These are phyloP conservation scores for Silurus asotus DNA, from an alignment of 2,113 vertebrate genomes.

Conservation along the genomic window DNA sequence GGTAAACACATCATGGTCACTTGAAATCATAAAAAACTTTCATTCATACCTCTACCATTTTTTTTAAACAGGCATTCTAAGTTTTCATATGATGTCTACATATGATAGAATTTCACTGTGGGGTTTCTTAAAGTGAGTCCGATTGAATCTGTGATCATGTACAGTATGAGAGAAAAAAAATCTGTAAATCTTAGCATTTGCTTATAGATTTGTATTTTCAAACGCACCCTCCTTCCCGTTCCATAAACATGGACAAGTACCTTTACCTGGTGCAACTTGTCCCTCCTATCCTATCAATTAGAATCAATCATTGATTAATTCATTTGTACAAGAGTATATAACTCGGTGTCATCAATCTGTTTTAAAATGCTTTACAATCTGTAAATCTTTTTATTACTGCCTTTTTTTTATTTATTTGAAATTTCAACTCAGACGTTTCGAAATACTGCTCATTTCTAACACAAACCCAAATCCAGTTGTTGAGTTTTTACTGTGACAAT, in stretches of 20 bases:
- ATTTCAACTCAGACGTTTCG: conserved; percentile 18
- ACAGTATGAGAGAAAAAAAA: no score
- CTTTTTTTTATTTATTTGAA: conserved; percentile 24
- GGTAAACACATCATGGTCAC: conserved; percentile 23
- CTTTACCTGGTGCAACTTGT: background rate
- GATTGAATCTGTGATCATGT: background rate
- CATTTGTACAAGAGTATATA: conserved; percentile 25
- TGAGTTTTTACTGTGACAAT: conserved; percentile 45
- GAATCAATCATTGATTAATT: background rate
- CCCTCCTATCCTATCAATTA: background rate
- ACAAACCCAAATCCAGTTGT: conserved; percentile 20
- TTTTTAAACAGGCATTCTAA: background rate
- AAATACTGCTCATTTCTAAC: conserved; percentile 21
- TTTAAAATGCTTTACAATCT: conserved; percentile 37
- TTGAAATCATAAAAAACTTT: conserved; percentile 6
- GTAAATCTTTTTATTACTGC: conserved; percentile 24
- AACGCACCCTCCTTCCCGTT: background rate
- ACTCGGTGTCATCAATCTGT: background rate
- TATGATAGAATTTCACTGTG: conserved; percentile 13
- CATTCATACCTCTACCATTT: background rate
- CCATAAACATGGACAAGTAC: background rate
- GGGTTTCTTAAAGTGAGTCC: background rate
- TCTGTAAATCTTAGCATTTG: conserved; percentile 1
- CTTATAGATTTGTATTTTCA: background rate
- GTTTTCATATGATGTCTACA: background rate